Conservation (phyloP, 2,113 vertebrate genomes). For the Eulacestoma nigropectus region DNA sequence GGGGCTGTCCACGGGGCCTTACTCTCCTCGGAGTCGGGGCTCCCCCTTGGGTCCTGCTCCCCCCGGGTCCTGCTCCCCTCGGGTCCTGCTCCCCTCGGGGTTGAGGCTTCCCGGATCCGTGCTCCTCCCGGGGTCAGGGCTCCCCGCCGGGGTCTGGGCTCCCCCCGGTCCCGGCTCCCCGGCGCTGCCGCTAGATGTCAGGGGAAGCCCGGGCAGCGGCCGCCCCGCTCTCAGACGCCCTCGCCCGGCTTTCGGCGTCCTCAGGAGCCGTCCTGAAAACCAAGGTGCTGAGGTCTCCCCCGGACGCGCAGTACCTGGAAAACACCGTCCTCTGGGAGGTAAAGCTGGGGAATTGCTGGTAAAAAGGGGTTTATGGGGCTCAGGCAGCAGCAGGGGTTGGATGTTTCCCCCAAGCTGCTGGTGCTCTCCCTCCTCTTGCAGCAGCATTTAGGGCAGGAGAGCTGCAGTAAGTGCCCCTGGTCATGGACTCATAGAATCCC, state of each 20-base stretch:
- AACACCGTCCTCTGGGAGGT: constrained; percentile 84
- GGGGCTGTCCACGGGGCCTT: neutral
- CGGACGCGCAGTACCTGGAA: constrained; percentile 69
- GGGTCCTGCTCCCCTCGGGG: neutral
- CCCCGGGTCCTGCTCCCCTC: neutral
- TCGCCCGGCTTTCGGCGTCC: neutral
- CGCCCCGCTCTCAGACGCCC: neutral
- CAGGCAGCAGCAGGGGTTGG: neutral
- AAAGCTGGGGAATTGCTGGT: neutral
- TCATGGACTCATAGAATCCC: neutral
- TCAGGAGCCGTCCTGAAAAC: constrained; percentile 80
- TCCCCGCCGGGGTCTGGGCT: neutral
- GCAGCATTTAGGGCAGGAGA: neutral
- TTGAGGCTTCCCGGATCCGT: neutral
- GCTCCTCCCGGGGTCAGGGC: neutral
- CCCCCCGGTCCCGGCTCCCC: too few relatives aligned
- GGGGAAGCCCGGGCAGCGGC: neutral
- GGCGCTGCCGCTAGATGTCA: constrained; percentile 59
- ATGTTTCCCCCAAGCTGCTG: neutral
- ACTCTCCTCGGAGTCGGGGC: too few relatives aligned
- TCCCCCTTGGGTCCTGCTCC: neutral
- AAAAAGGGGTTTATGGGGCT: neutral
- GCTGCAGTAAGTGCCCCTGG: neutral
- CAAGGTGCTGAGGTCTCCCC: constrained; percentile 67
- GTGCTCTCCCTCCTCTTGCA: too few relatives aligned